These are phyloP conservation scores for Anastrepha obliqua DNA, from an alignment of 1,140 invertebrate genomes.

Conservation along the genomic window DNA sequence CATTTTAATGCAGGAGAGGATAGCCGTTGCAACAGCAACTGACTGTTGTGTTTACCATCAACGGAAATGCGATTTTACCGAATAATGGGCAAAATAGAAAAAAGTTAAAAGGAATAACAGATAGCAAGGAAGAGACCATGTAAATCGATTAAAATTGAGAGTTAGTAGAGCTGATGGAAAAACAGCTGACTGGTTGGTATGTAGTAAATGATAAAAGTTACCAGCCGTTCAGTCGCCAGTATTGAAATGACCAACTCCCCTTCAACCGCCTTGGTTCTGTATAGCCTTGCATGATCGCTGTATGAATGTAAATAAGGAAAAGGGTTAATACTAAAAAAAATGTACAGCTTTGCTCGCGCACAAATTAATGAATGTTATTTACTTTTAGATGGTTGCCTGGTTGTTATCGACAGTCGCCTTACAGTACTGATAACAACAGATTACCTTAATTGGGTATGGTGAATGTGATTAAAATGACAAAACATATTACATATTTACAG, in stretches of 20 bases:
- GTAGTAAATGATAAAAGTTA: not conserved
- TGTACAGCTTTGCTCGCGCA: too few species aligned
- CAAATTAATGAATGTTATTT: too few species aligned
- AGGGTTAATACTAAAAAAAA: not conserved
- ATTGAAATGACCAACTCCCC: too few species aligned
- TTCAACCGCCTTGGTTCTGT: too few species aligned
- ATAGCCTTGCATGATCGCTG: too few species aligned
- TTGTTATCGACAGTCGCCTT: not conserved
- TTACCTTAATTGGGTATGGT: not conserved
- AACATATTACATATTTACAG: not conserved
- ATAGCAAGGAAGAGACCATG: not conserved
- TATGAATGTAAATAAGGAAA: not conserved
- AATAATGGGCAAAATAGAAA: not conserved
- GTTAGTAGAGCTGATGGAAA: not conserved
- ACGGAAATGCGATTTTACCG: slow-evolving; percentile 14
- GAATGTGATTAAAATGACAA: not conserved
- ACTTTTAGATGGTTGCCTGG: not conserved
- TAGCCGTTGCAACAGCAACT: not conserved
- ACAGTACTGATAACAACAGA: not conserved
- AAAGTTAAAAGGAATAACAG: not conserved
- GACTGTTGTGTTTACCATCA: slow-evolving; percentile 30
- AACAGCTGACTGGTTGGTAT: slow-evolving; percentile 24
- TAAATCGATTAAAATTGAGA: slow-evolving; percentile 44
- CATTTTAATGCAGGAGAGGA: not conserved
- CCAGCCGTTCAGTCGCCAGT: not conserved